These are phyloP conservation scores for Hydrotaea cyrtoneurina DNA, from an alignment of 2,888 invertebrate species.

Conservation along the genomic window DNA sequence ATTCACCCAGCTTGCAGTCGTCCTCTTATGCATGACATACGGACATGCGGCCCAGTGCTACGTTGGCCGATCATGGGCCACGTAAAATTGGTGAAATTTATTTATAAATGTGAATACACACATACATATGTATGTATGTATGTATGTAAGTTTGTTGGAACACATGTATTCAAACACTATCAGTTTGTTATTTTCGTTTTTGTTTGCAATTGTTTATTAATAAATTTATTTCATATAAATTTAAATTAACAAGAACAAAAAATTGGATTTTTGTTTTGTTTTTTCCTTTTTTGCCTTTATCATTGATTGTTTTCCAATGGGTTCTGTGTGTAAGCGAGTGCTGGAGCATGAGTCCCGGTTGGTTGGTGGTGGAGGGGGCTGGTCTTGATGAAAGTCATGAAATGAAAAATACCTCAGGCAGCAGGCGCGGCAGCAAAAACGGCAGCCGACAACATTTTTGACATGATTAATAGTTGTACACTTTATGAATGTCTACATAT, in stretches of 20 bases:
- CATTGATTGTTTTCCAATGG: not conserved
- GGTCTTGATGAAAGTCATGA: slow-evolving; percentile 41
- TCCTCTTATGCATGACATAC: not conserved
- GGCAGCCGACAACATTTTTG: not conserved
- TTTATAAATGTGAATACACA: too few species aligned
- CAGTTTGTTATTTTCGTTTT: too few species aligned
- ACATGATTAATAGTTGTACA: slow-evolving; percentile 35
- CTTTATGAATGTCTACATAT: not conserved
- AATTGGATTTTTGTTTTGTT: not conserved
- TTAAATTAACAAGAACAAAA: slow-evolving; percentile 20
- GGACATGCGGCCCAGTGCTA: not conserved
- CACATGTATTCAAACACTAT: too few species aligned
- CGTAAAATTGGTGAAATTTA: not conserved
- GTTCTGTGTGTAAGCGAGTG: not conserved
- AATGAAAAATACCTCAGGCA: slow-evolving; percentile 49
- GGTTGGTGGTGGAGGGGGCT: too few species aligned
- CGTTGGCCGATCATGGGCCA: not conserved
- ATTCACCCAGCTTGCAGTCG: too few species aligned
- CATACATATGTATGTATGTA: too few species aligned
- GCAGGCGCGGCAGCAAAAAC: slow-evolving; percentile 12
- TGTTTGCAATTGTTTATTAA: slow-evolving; percentile 15
- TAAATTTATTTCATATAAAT: slow-evolving; percentile 54
- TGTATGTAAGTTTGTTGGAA: too few species aligned
- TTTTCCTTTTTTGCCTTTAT: not conserved
- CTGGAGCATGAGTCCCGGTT: not conserved